These are phyloP conservation scores for Sipha maydis DNA, from an alignment of 2,888 invertebrate species.

Conservation along the genomic window DNA sequence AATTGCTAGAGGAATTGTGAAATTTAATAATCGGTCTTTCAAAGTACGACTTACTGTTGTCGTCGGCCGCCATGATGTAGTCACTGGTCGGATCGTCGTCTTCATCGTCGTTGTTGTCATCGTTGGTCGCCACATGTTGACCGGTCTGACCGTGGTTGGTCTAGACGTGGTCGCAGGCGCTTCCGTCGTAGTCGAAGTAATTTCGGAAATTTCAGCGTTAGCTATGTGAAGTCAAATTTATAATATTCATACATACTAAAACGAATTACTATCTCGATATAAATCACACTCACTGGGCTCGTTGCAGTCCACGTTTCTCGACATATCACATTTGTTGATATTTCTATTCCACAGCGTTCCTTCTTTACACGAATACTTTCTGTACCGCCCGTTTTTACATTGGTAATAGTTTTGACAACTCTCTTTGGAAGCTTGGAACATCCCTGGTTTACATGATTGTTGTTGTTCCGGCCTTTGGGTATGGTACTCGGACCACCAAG, in stretches of 20 bases:
- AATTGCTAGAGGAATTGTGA: not conserved
- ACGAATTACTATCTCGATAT: not conserved
- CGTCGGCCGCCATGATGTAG: constrained; percentile 65
- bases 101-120: constrained; percentile 5
- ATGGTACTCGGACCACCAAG: constrained; percentile 63
- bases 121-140: constrained; percentile 64
- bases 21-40: not conserved
- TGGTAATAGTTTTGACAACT: constrained; percentile 61
- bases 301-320: constrained; percentile 76
- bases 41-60: constrained; percentile 63
- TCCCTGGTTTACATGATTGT: constrained; percentile 64
- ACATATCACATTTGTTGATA: constrained; percentile 82
- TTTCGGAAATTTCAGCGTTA: constrained; percentile 31
- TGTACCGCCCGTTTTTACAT: constrained; percentile 75
- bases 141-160: constrained; percentile 67
- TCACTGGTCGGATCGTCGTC: constrained; percentile 67
- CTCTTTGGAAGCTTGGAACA: constrained; percentile 61
- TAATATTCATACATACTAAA: not conserved
- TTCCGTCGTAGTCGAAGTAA: constrained; percentile 13
- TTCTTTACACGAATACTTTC: constrained; percentile 79
- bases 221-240: not conserved
- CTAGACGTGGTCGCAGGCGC: not conserved
- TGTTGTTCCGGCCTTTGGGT: constrained; percentile 51
- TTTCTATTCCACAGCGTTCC: constrained; percentile 82
- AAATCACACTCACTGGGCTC: constrained; percentile 68